A percentile compares a stretch with the other conserved stretches of the same genome.
Conservation (phyloP, 2,888 invertebrate genomes). For the Rhagium mordax region DNA sequence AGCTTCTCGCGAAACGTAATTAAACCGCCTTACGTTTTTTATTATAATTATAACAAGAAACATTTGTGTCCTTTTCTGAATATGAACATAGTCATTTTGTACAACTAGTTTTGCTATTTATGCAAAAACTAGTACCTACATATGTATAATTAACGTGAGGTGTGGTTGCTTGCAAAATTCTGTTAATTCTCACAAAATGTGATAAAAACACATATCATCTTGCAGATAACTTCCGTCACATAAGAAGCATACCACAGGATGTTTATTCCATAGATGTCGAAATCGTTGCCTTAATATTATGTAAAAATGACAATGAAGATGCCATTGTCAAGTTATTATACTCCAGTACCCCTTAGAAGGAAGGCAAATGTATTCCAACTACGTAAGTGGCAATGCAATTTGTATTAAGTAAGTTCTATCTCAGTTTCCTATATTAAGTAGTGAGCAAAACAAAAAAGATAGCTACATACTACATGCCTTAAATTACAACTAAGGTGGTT, state of each 20-base stretch:
- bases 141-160: constrained; percentile 42
- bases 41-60: constrained; percentile 21
- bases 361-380: constrained; percentile 53
- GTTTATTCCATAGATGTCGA: constrained; percentile 53
- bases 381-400: constrained; percentile 56
- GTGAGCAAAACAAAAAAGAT: constrained; percentile 52
- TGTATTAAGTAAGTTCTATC: constrained; percentile 57
- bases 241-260: constrained; percentile 53
- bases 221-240: constrained; percentile 54
- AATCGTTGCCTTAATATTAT: constrained; percentile 57
- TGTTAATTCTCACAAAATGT: constrained; percentile 50
- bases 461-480: constrained; percentile 52
- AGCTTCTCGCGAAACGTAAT: constrained; percentile 10
- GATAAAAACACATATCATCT: constrained; percentile 51
- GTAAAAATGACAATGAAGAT: constrained; percentile 61
- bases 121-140: constrained; percentile 40
- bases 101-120: constrained; percentile 25
- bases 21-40: constrained; percentile 15
- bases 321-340: constrained; percentile 58
- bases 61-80: constrained; percentile 19
- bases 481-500: constrained; percentile 57
- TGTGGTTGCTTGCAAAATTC: constrained; percentile 51
- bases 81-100: constrained; percentile 6
- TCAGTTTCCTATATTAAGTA: constrained; percentile 55
- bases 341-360: constrained; percentile 53